Evolutionary conservation across 2,113 vertebrate genomes (phyloP), one percentile per base, ranked within the genome.

Genomic region (Ceyx cyanopectus): DNA sequence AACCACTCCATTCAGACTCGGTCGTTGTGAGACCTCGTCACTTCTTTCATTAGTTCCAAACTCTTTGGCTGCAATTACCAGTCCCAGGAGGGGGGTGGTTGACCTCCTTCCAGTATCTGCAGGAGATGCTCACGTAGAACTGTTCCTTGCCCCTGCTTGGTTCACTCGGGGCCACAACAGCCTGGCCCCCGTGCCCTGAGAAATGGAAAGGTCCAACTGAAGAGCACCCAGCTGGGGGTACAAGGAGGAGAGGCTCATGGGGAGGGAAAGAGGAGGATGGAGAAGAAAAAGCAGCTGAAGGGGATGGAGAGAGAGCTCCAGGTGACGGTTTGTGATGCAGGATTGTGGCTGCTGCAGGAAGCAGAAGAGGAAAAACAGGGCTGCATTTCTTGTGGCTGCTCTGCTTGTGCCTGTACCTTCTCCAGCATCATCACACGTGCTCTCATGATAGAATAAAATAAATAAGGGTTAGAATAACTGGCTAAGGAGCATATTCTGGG

Each of bases 211-310:
- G 30, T 0, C 0, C 54, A 41, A 48, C 6, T 45, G 40, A 41
- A 14, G 58, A 46, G 66, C 46, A 17, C 29, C 46, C 19, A 2
- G 46, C 24, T 22, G 46, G 26, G 1, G 1, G 9, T 21, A 7
- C 1, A 1, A n/a, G 65, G 54, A 22, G 0, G 1, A 34, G 53
- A 45, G n/a, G 32, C n/a, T 32, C 0, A 0, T 14, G 40, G 21
- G 32, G 48, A 40, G 10, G 84, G 12, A 29, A 9, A n/a, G 41
- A 41, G 30, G 72, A 46, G n/a, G 43, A 10, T 5, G 34, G 69
- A 65, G 54, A n/a, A 45, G 82, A 54, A 63, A 9, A 46, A 68
- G 46, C 41, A n/a, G 79, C 7, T 0, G 1, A 23, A 60, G 24
- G 7, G 18, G 32, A 17, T 5, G 37, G 50, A 53, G 58, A 51